Evolutionary conservation across 2,113 vertebrate genomes (phyloP).

Genomic region (Carettochelys insculpta): DNA sequence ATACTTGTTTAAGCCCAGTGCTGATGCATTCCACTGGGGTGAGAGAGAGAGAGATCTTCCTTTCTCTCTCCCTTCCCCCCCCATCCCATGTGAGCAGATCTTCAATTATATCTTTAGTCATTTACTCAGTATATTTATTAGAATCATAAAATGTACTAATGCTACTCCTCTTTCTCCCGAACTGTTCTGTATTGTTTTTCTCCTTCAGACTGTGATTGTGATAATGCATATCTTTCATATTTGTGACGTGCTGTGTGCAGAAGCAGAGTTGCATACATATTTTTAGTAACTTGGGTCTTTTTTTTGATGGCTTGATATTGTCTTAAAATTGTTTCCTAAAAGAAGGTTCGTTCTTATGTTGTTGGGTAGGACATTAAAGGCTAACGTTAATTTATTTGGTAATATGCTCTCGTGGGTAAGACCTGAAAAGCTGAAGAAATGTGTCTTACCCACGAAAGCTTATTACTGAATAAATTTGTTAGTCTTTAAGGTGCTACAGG

Average conservation of each 20-base stretch:
- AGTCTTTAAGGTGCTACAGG: too few species aligned
- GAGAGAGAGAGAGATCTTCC: not conserved
- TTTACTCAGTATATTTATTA: not conserved
- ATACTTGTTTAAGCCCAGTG: accelerated
- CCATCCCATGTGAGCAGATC: not conserved
- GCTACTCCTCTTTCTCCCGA: not conserved
- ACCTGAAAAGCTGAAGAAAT: too few species aligned
- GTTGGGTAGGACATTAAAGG: too few species aligned
- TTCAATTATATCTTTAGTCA: not conserved
- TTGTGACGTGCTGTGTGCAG: not conserved
- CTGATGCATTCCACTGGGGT: not conserved
- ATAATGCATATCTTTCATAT: not conserved
- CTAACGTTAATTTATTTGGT: too few species aligned
- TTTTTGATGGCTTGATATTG: not conserved
- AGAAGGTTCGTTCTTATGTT: too few species aligned
- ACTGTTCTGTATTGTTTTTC: not conserved
- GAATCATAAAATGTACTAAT: too few species aligned
- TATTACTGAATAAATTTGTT: too few species aligned
- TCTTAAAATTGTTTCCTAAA: not conserved
- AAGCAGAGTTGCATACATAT: not conserved
- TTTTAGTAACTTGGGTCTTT: not conserved
- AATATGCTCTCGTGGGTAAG: too few species aligned
- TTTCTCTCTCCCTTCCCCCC: too few species aligned
- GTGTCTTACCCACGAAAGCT: too few species aligned
- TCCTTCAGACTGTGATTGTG: not conserved